Percentiles rank a stretch among this genome's conserved stretches.
phyloP scores from a whole-genome alignment of 2,113 vertebrate genomes.

The Aythya baeri region DNA sequence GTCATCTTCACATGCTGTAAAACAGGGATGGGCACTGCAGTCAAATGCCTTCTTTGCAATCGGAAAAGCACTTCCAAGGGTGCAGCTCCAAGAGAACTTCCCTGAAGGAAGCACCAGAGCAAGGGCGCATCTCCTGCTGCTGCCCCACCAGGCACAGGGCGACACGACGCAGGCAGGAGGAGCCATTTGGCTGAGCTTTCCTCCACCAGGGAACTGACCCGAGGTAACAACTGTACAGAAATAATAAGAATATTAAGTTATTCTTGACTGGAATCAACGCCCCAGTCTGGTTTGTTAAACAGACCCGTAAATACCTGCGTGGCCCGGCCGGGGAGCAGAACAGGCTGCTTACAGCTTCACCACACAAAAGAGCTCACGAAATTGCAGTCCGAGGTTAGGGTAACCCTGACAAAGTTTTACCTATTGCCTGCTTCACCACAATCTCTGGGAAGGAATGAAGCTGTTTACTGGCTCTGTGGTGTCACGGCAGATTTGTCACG shows the following conservation, averaged over 20 bases:
- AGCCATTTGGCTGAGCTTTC: background rate
- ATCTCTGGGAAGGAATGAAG: background rate
- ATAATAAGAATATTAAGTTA: background rate
- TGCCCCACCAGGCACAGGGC: no score
- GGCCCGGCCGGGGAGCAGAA: background rate
- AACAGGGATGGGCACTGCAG: slow-evolving; percentile 29
- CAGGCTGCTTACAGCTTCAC: background rate
- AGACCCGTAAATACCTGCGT: background rate
- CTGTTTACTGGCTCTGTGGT: background rate
- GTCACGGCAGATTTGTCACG: background rate
- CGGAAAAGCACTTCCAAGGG: background rate
- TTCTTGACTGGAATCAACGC: background rate
- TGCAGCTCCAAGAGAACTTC: background rate
- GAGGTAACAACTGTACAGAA: background rate
- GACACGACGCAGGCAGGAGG: background rate
- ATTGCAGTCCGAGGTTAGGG: background rate
- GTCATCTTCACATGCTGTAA: background rate
- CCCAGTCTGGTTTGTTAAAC: background rate
- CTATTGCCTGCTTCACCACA: background rate
- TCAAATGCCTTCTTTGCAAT: background rate
- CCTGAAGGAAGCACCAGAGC: background rate
- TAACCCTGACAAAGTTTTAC: background rate
- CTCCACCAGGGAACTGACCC: background rate
- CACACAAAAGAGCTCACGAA: background rate
- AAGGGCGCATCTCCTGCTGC: background rate